Evolutionary conservation across 2,797 vertebrate species (phyloP).

Genomic region (Poeciliopsis paucimaculata): DNA sequence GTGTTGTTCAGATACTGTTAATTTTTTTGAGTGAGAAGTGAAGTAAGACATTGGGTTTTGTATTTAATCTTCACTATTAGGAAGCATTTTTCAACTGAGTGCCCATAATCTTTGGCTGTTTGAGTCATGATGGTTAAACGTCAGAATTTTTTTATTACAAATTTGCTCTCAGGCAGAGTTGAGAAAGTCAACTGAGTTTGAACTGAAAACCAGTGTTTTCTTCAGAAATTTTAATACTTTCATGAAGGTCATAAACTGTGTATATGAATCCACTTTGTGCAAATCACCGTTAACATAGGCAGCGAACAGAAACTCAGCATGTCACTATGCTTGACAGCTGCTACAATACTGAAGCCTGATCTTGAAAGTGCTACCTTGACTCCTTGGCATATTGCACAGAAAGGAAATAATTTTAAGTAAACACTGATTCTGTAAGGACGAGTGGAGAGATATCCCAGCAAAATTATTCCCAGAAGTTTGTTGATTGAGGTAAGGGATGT

Average conservation of each 20-base stretch:
- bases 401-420: background rate
- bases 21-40: background rate
- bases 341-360: background rate
- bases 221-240: background rate
- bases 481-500: background rate
- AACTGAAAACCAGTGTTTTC: background rate
- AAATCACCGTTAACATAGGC: background rate
- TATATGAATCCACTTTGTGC: background rate
- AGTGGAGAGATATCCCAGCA: background rate
- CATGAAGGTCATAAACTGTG: background rate
- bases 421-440: background rate
- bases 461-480: background rate
- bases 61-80: conserved; percentile 10
- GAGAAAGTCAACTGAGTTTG: background rate
- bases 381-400: background rate
- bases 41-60: conserved; percentile 1
- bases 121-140: background rate
- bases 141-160: background rate
- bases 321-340: background rate
- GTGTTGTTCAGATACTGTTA: conserved; percentile 43
- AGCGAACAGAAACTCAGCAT: background rate
- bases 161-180: background rate
- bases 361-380: background rate
- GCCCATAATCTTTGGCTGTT: background rate
- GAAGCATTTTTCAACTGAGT: background rate